These are phyloP conservation scores for Pheucticus melanocephalus DNA, from an alignment of 2,113 vertebrate genomes.

Conservation along the genomic window DNA sequence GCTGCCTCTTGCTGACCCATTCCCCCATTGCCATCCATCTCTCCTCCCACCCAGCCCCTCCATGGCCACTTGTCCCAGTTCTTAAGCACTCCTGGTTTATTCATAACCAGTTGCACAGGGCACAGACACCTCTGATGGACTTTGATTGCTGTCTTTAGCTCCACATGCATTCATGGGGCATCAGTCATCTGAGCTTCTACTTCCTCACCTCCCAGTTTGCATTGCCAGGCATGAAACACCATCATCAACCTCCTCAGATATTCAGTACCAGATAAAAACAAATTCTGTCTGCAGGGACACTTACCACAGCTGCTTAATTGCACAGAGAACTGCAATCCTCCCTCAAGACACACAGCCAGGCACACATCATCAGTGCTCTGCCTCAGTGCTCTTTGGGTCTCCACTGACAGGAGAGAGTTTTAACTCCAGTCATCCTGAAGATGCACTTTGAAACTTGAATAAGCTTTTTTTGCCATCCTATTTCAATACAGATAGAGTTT, in stretches of 20 bases:
- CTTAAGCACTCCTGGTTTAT: background rate
- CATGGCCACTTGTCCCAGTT: background rate
- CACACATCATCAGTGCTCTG: background rate
- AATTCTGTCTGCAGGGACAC: background rate
- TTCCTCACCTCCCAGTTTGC: background rate
- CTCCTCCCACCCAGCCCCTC: background rate
- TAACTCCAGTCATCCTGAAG: background rate
- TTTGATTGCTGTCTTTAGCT: background rate
- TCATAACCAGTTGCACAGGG: background rate
- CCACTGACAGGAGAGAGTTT: background rate
- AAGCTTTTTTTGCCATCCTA: background rate
- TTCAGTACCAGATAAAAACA: background rate
- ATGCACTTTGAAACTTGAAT: background rate
- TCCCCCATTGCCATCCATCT: background rate
- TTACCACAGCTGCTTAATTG: background rate
- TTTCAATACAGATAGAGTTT: background rate
- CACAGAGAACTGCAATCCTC: background rate
- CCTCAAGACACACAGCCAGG: background rate
- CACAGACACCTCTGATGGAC: background rate
- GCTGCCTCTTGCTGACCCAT: background rate
- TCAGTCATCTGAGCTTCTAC: background rate
- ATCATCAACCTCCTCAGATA: background rate
- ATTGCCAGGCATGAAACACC: background rate
- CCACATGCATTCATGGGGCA: background rate
- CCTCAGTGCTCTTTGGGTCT: background rate